Evolutionary conservation across 2,888 invertebrate species (phyloP).

Genomic region (Acleris holmiana): DNA sequence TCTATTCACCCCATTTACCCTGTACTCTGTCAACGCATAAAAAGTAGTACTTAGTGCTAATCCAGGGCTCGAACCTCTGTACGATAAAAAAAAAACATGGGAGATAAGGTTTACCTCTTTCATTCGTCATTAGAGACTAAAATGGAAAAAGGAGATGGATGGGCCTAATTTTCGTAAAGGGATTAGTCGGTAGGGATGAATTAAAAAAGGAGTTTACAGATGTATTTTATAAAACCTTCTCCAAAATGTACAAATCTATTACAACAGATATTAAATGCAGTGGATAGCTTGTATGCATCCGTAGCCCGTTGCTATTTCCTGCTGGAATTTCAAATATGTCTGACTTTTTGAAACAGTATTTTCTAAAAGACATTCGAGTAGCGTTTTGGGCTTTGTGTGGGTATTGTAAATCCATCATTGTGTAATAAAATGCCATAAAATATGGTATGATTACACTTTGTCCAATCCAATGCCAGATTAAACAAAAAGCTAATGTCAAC

Average conservation of each 20-base stretch:
- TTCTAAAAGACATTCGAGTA: conserved; percentile 56
- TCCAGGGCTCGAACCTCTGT: too few relatives aligned
- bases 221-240: conserved; percentile 37
- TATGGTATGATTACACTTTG: conserved; percentile 58
- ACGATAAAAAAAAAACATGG: too few relatives aligned
- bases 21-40: too few relatives aligned
- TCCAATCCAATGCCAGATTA: conserved; percentile 64
- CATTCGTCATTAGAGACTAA: too few relatives aligned
- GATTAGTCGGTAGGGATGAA: background rate
- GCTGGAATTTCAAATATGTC: conserved; percentile 65
- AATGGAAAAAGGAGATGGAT: too few relatives aligned
- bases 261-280: conserved; percentile 27
- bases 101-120: too few relatives aligned
- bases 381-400: background rate
- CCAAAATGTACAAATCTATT: conserved; percentile 38
- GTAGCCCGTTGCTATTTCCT: conserved; percentile 42
- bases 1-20: too few relatives aligned
- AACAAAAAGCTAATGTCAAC: conserved; percentile 54
- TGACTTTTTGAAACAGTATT: conserved; percentile 72
- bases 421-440: conserved; percentile 51
- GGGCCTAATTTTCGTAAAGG: too few relatives aligned
- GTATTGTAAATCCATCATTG: conserved; percentile 41
- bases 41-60: too few relatives aligned
- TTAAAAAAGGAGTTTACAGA: background rate
- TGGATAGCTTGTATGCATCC: conserved; percentile 22